phyloP scores from a whole-genome alignment of 2,113 vertebrate genomes.

The Polypterus senegalus region DNA sequence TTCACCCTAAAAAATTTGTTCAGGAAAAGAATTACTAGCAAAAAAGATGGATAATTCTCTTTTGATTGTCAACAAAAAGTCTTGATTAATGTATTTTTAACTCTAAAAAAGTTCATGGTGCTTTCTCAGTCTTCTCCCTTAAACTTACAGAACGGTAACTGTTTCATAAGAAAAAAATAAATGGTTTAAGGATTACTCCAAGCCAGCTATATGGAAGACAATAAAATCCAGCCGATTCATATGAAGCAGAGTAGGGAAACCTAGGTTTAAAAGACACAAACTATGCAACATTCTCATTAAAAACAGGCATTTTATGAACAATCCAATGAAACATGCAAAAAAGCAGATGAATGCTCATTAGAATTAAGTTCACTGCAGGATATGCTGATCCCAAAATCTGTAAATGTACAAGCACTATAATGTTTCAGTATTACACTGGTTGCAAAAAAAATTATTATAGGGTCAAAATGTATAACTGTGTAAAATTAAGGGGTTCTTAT shows the following conservation, averaged over 20 bases:
- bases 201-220: conserved; percentile 94
- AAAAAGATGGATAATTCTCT: too few species aligned
- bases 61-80: conserved; percentile 17
- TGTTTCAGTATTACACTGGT: too few species aligned
- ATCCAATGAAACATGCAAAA: conserved; percentile 97
- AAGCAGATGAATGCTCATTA: conserved; percentile 90
- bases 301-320: conserved; percentile 94
- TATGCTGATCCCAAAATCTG: conserved; percentile 36
- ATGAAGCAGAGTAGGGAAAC: conserved; percentile 92
- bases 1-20: neutral
- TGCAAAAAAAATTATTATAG: too few species aligned
- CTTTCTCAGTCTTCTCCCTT: conserved; percentile 76
- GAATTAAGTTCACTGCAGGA: conserved; percentile 86
- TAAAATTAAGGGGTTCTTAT: too few species aligned
- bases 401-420: too few species aligned
- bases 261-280: conserved; percentile 94
- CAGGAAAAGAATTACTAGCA: neutral
- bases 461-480: too few species aligned
- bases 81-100: conserved; percentile 7
- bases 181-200: conserved; percentile 76
- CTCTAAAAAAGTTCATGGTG: conserved; percentile 14
- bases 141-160: conserved; percentile 74
- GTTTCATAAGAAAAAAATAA: conserved; percentile 68
- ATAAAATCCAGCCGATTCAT: conserved; percentile 88
- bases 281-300: conserved; percentile 98